These are phyloP conservation scores for Elegia similella DNA, from an alignment of 2,888 invertebrate genomes.

Conservation along the genomic window DNA sequence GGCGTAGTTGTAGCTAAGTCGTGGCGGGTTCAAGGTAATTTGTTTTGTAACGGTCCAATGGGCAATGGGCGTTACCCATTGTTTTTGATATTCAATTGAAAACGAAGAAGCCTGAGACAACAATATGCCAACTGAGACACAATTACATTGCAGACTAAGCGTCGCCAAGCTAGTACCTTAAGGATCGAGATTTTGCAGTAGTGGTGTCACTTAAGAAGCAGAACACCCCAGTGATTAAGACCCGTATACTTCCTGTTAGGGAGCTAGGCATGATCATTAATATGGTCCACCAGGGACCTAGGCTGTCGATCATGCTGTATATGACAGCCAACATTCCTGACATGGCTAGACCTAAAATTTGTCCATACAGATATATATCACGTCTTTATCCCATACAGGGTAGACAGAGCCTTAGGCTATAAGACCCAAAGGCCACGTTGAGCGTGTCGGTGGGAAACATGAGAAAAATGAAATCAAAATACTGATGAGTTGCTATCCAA, in stretches of 20 bases:
- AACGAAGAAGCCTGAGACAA: neutral
- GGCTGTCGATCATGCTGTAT: conserved; percentile 19
- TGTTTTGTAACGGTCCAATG: no score
- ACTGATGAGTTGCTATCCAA: no score
- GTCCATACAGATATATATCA: neutral
- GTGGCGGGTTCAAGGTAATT: no score
- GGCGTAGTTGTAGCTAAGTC: no score
- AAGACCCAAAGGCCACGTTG: no score
- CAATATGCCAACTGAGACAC: neutral
- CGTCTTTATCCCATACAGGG: neutral
- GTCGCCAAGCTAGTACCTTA: conserved; percentile 16
- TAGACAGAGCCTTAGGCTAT: neutral
- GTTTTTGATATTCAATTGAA: no score
- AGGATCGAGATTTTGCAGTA: conserved; percentile 28
- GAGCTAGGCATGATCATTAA: conserved; percentile 63
- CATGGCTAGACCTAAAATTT: conserved; percentile 13
- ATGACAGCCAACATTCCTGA: conserved; percentile 16
- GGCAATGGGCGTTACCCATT: no score
- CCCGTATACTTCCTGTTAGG: conserved; percentile 74
- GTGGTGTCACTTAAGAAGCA: conserved; percentile 83
- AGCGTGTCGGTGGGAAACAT: no score
- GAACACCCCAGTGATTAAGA: conserved; percentile 72
- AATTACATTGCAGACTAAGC: neutral
- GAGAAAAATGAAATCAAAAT: no score
- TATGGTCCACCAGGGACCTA: conserved; percentile 45